phyloP scores from a whole-genome alignment of 2,113 vertebrate species.

The Peromyscus californicus region DNA sequence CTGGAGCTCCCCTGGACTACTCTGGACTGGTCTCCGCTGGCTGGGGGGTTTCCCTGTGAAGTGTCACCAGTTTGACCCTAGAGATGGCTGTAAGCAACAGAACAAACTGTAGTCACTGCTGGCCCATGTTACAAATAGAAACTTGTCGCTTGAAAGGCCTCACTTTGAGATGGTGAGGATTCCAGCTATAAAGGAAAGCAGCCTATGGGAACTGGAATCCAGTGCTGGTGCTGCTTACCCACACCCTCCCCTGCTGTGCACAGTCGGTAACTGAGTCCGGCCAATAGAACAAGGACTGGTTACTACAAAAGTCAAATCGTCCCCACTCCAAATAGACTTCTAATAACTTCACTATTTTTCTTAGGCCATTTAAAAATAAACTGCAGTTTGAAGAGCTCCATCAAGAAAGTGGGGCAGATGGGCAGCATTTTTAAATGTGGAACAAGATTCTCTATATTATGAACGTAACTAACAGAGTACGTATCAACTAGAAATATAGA shows the following conservation, averaged over 20 bases:
- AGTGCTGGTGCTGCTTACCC: not conserved
- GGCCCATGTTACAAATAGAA: conserved; percentile 74
- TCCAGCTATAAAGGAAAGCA: conserved; percentile 71
- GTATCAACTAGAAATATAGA: not conserved
- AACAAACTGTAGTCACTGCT: conserved; percentile 91
- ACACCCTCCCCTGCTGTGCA: not conserved
- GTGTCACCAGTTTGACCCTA: conserved; percentile 77
- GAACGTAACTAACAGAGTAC: conserved; percentile 26
- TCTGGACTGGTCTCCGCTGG: conserved; percentile 85
- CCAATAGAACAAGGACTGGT: not conserved
- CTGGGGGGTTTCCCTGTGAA: conserved; percentile 75
- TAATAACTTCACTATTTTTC: conserved; percentile 36
- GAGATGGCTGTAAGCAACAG: conserved; percentile 90
- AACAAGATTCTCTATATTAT: conserved; percentile 61
- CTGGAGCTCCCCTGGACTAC: conserved; percentile 76
- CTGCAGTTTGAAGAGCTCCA: conserved; percentile 1
- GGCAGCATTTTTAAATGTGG: not conserved
- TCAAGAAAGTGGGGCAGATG: not conserved
- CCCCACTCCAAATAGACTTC: not conserved
- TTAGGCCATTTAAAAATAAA: conserved; percentile 56
- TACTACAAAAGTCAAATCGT: conserved; percentile 51
- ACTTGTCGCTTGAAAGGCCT: not conserved
- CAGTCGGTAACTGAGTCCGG: conserved; percentile 29
- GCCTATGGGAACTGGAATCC: conserved; percentile 57
- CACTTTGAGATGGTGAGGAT: conserved; percentile 69